Base-by-base conservation (phyloP, 2,888 invertebrate species). In the Digitonthophagus gazella region DNA sequence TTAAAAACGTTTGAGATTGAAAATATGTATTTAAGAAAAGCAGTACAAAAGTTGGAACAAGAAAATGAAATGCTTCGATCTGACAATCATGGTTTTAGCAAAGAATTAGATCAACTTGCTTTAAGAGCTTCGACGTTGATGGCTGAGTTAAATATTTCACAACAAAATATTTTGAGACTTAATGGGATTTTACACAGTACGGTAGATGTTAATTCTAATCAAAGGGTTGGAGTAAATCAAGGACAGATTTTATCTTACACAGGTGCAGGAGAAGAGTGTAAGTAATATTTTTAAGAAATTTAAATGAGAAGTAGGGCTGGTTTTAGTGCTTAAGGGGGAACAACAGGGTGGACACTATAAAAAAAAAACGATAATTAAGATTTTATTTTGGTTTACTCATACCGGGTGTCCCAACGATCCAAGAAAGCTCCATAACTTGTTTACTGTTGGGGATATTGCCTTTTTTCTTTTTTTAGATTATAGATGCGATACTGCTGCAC, bases 201-300 rank as follows among this genome's bases (percentile, higher is more conserved):
- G 3, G 15, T 16, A 28, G 15, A 18, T 0, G 15, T 20, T 63
- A n/a, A 28, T 15, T 44, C 67, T 20, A 58, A 58, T 11, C 18
- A 18, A 58, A 57, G 28, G n/a, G 0, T 65, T 15, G 4, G 20
- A 56, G n/a, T 15, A 4, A 16, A 44, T 4, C 66, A 63, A 16
- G 15, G 54, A 14, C 15, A 22, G 4, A 14, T 56, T 67, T 54
- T 68, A 65, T 69, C 66, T 6, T 72, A 70, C 58, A 73, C 67
- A 56, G 76, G 75, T 15, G 74, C 71, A 14, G 75, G 75, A 16
- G 75, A 76, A 72, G 72, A 74, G 69, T 72, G 74, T 73, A 65
- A 67, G 61, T 64, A n/a, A n/a, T n/a, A n/a, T n/a, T n/a, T n/a
- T n/a, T n/a, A n/a, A n/a, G n/a, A n/a, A n/a, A n/a, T n/a, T n/a